phyloP scores from a whole-genome alignment of 2,113 vertebrate species.

The Pterocles gutturalis region DNA sequence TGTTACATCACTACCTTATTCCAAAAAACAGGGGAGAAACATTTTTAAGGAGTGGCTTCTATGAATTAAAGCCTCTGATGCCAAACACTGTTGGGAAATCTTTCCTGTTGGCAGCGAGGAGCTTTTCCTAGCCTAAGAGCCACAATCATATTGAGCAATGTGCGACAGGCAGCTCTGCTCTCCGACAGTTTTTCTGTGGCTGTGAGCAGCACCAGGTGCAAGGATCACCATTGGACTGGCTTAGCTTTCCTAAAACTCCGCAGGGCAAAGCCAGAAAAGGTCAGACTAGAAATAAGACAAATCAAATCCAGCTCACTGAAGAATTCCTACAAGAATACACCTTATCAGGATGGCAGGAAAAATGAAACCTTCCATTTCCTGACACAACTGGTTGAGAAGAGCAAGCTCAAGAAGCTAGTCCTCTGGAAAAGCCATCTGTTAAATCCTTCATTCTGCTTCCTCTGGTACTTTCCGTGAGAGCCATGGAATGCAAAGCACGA shows the following conservation, averaged over 20 bases:
- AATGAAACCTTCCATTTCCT: too few species aligned
- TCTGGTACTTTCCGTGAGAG: neutral
- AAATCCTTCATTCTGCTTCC: neutral
- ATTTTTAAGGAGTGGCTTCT: neutral
- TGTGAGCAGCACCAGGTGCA: too few species aligned
- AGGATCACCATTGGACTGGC: accelerated
- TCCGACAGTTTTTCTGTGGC: accelerated
- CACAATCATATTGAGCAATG: accelerated
- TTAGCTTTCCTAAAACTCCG: neutral
- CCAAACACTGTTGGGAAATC: accelerated
- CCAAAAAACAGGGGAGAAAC: neutral
- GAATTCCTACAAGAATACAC: too few species aligned
- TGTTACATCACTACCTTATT: accelerated
- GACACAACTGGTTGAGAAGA: too few species aligned
- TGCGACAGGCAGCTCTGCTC: neutral
- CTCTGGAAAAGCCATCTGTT: neutral
- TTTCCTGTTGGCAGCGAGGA: neutral
- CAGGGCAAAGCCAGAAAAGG: neutral
- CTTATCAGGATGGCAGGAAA: too few species aligned
- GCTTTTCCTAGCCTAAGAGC: neutral
- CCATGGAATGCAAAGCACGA: neutral
- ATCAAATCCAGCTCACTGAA: neutral
- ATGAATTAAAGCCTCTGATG: neutral
- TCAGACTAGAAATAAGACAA: neutral
- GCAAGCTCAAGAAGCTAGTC: too few species aligned